Base-by-base conservation (phyloP, 2,797 vertebrate genomes). In the Ctenosaura bakeri region DNA sequence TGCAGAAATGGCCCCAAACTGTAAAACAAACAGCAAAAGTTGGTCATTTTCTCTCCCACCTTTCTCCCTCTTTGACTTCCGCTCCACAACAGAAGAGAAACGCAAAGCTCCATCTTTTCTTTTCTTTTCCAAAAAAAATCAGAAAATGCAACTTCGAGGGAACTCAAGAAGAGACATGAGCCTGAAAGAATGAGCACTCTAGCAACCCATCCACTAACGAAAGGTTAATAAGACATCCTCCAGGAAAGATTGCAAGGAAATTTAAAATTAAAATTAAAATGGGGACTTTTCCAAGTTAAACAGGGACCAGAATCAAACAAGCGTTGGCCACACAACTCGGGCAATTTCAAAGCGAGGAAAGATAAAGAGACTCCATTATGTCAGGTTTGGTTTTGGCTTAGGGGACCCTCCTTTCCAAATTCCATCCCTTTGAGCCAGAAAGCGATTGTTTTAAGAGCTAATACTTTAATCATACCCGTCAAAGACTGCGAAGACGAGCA, bases 351-450 rank as follows among this genome's bases (percentile, higher is more conserved):
- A 85, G 16, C 50, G 22, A 52, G 46, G n/a, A 50, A 52, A 22
- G 46, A 83, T 29, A 29, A 42, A 71, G 7, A 94, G 91, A 94
- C 93, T 96, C 94, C 83, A 95, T 89, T 0, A 0, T 89, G 93
- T 94, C 92, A 91, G 92, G 92, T 95, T 94, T 95, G 95, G 95
- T 93, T 93, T 71, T 95, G 95, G 95, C 93, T 93, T 71, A 52
- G 46, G 71, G 83, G 73, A 90, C 88, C 92, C 80, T 93, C 80
- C 50, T 82, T 82, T 90, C 88, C 90, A 71, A 24, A 6, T 86
- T 89, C 94, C 90, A 89, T 89, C 92, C 87, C 90, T 95, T 94
- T 93, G 81, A 38, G 38, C 3, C 22, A 4, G 81, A 69, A 84
- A 71, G 38, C 12, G 29, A 8, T 42, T 20, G 8, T 52, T n/a